A percentile compares a stretch with the other conserved stretches of the same genome.
Evolutionary conservation across 2,797 vertebrate genomes (phyloP).

Genomic region (Telmatherina bonti): DNA sequence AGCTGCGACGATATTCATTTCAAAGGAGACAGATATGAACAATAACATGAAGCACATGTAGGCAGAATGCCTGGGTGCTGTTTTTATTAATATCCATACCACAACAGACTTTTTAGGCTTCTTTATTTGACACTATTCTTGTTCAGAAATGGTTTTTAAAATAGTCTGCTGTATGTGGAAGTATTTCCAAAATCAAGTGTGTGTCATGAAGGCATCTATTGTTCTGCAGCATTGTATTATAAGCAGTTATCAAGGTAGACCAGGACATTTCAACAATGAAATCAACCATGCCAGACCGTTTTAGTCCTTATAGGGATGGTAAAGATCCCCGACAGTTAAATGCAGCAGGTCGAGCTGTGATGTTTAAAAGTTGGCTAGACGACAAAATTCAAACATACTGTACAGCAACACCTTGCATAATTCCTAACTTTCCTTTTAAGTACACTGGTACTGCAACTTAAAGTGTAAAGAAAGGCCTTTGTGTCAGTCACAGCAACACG

Average conservation of each 20-base stretch:
- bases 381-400: conserved; percentile 29
- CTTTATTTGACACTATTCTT: conserved; percentile 1
- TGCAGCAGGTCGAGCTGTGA: conserved; percentile 28
- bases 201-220: conserved; percentile 6
- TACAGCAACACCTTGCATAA: background rate
- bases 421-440: conserved; percentile 35
- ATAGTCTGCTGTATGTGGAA: background rate
- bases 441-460: conserved; percentile 12
- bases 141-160: conserved; percentile 26
- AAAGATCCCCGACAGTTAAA: conserved; percentile 32
- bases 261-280: conserved; percentile 6
- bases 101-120: conserved; percentile 21
- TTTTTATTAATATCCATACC: conserved; percentile 11
- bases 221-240: background rate
- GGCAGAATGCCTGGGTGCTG: background rate
- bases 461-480: conserved; percentile 13
- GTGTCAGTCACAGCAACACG: conserved; percentile 1
- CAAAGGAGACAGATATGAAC: conserved; percentile 37
- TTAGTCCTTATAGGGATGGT: conserved; percentile 6
- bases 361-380: conserved; percentile 37
- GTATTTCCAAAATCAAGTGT: conserved; percentile 13
- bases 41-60: conserved; percentile 11
- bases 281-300: conserved; percentile 14
- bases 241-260: background rate
- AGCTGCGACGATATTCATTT: conserved; percentile 50